Conservation (phyloP, 2,113 vertebrate genomes). For the Cromileptes altivelis region DNA sequence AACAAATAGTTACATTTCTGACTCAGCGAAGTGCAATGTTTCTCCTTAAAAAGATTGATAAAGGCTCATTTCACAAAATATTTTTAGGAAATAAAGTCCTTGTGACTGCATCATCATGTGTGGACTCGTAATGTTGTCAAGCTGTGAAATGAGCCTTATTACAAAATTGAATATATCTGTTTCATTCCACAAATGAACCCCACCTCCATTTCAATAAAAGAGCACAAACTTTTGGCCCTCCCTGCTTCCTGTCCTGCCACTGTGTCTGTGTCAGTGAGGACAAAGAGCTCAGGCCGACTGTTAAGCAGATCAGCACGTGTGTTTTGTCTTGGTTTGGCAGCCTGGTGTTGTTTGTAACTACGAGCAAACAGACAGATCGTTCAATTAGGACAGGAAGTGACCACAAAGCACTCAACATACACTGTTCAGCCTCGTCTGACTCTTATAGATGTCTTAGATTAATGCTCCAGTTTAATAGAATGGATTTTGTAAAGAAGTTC, state of each 20-base stretch:
- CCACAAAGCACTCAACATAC: rapidly evolving
- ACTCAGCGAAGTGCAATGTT: not conserved
- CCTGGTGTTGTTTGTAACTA: conserved; percentile 25
- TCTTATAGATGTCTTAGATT: not conserved
- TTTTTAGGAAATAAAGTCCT: not conserved
- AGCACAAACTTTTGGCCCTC: conserved; percentile 1
- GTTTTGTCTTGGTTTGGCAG: conserved; percentile 34
- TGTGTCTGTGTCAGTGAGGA: conserved; percentile 50
- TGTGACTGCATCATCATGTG: not conserved
- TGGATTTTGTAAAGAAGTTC: not conserved
- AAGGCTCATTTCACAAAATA: not conserved
- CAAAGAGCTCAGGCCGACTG: conserved; percentile 56
- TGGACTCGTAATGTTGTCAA: not conserved
- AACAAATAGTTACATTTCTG: not conserved
- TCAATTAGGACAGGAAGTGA: conserved; percentile 15
- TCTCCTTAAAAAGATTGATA: not conserved
- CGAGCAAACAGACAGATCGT: conserved; percentile 23
- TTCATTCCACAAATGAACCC: rapidly evolving
- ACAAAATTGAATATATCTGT: not conserved
- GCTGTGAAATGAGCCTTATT: not conserved
- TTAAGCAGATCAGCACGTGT: conserved; percentile 60
- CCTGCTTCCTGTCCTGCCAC: not conserved
- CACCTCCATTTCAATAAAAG: not conserved
- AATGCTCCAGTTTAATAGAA: not conserved
- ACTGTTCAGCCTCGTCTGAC: not conserved